phyloP scores from a whole-genome alignment of 2,888 invertebrate genomes.

The Dyspetes luteomarginatus region DNA sequence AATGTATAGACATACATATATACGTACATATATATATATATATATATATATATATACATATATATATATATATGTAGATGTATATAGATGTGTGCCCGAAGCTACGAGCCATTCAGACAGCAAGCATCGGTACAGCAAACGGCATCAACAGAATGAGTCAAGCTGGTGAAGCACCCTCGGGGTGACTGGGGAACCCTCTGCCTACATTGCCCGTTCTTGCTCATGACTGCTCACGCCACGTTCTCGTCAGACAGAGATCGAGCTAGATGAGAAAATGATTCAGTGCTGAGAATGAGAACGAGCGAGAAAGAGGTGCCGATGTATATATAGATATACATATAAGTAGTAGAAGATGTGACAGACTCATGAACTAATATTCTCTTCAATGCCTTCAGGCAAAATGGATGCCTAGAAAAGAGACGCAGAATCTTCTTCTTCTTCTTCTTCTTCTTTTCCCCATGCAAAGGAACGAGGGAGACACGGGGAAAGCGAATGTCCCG shows the following conservation, averaged over 20 bases:
- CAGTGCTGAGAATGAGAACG: slow-evolving; percentile 45
- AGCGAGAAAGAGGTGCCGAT: slow-evolving; percentile 37
- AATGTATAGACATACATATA: neutral
- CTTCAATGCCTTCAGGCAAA: slow-evolving; percentile 58
- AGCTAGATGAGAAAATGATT: slow-evolving; percentile 55
- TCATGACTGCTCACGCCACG: slow-evolving; percentile 1
- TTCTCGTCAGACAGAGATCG: slow-evolving; percentile 46
- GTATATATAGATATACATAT: neutral
- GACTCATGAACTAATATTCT: slow-evolving; percentile 53
- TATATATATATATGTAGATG: slow-evolving; percentile 1
- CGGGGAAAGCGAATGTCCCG: slow-evolving; percentile 64
- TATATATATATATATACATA: slow-evolving; percentile 4
- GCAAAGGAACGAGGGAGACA: too few relatives aligned
- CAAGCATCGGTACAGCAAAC: slow-evolving; percentile 45
- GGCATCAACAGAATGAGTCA: slow-evolving; percentile 70
- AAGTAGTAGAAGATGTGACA: slow-evolving; percentile 11
- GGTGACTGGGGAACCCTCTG: slow-evolving; percentile 75
- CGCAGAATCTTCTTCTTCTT: slow-evolving; percentile 34
- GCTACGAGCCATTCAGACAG: slow-evolving; percentile 56
- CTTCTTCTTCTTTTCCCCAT: too few relatives aligned
- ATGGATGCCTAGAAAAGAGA: slow-evolving; percentile 49
- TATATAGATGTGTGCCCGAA: slow-evolving; percentile 45
- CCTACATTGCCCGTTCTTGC: slow-evolving; percentile 31
- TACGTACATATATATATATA: slow-evolving; percentile 10
- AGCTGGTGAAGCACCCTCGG: slow-evolving; percentile 71